Base-by-base conservation (phyloP, 2,797 vertebrate species). In the Neostethus bicornis region DNA sequence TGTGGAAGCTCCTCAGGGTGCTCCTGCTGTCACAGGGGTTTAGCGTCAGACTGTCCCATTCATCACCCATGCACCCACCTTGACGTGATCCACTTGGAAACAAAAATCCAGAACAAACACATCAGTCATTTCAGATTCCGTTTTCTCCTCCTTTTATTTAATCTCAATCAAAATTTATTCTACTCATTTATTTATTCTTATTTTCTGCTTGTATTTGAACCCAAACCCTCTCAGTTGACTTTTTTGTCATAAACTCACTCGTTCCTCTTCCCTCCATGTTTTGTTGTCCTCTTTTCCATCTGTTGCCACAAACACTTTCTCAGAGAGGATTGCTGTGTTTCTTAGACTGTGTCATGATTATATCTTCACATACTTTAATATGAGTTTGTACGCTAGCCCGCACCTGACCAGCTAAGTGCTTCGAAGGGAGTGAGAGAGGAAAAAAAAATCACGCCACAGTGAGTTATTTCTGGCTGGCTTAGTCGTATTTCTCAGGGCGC, bases 381-480 rank as follows among this genome's bases (percentile, higher is more conserved):
- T 72, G 60, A 61, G 59, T 72, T 61, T 71, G 58, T 79, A 77
- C 43, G 58, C 4, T 62, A 62, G 28, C 61, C 47, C 51, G 42
- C 66, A 58, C 63, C 63, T 66, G 68, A 61, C 61, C 61, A 56
- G 61, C 82, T 85, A 84, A 87, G 81, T 84, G 83, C 78, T 78
- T 71, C 71, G 59, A 55, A 53, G 64, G 44, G 24, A 45, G 39
- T 37, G 35, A 21, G 21, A 21, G 6, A n/a, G n/a, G 32, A 38
- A 26, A 61, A 62, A 53, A 61, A 78, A 85, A 88, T 85, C 83
- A 87, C 80, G 81, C 81, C 87, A 86, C 72, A 63, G 78, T 70
- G 65, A 80, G 82, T 90, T 91, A 88, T 89, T 83, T 89, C 87
- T 84, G 77, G 80, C 78, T 89, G 75, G 70, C 64, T 86, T 89